These are phyloP conservation scores for Rhaphigaster nebulosa DNA, from an alignment of 2,888 invertebrate genomes.

Conservation along the genomic window DNA sequence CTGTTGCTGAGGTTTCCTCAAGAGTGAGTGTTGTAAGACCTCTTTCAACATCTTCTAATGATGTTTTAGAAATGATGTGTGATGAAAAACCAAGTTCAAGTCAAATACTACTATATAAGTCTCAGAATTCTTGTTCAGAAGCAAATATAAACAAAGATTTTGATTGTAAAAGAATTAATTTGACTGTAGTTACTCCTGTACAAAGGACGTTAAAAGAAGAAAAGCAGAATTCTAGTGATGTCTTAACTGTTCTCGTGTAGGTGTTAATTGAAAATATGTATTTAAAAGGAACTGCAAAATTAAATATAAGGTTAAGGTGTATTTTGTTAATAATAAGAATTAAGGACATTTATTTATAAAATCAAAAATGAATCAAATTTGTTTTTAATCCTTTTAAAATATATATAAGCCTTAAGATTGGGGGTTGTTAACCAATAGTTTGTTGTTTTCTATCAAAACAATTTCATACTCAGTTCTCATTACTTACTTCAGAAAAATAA, in stretches of 20 bases:
- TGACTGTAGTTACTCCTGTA: constrained; percentile 67
- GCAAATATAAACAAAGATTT: constrained; percentile 77
- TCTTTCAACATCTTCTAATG: constrained; percentile 71
- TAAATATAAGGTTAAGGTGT: not conserved
- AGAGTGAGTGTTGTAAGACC: constrained; percentile 70
- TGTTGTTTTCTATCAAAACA: not conserved
- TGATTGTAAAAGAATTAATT: constrained; percentile 80
- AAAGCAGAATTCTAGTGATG: constrained; percentile 63
- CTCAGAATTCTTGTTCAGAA: constrained; percentile 83
- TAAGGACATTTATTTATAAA: not conserved
- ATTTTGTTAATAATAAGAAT: not conserved
- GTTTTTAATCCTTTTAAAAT: constrained; percentile 18
- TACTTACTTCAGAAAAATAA: not conserved
- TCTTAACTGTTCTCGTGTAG: constrained; percentile 65
- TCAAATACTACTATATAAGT: constrained; percentile 83
- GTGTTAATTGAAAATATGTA: constrained; percentile 27
- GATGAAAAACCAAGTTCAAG: constrained; percentile 71
- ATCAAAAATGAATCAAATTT: constrained; percentile 28
- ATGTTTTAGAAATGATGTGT: constrained; percentile 76
- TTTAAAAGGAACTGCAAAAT: not conserved
- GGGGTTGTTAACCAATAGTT: not conserved
- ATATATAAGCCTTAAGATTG: not conserved
- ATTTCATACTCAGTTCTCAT: not conserved
- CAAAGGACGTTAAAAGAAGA: constrained; percentile 65
- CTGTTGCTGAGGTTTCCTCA: constrained; percentile 65